Conservation (phyloP, 2,113 vertebrate species). For the Corythornis vintsioides region DNA sequence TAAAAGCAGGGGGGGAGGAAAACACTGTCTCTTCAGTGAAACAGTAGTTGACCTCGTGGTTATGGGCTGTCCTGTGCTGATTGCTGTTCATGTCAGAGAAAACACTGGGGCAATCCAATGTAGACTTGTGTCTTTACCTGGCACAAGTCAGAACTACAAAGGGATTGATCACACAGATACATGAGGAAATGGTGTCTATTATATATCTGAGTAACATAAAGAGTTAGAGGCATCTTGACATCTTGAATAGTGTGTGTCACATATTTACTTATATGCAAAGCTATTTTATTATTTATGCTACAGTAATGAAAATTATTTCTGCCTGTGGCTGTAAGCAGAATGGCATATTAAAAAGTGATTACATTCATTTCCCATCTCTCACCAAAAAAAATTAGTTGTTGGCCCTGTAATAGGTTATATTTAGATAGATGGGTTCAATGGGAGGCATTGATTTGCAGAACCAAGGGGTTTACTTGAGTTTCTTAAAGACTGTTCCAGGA, state of each 20-base stretch:
- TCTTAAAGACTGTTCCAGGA: neutral
- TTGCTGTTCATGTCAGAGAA: neutral
- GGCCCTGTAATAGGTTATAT: neutral
- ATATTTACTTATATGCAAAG: neutral
- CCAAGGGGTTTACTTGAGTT: neutral
- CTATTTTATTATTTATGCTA: neutral
- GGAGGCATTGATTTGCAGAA: neutral
- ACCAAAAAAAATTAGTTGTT: neutral
- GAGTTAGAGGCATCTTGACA: neutral
- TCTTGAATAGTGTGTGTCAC: neutral
- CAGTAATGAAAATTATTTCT: neutral
- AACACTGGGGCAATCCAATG: neutral
- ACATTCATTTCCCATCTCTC: neutral
- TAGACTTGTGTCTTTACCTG: neutral
- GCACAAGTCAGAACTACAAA: fast-evolving
- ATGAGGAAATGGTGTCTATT: neutral
- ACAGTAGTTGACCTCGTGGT: neutral
- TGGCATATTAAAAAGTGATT: neutral
- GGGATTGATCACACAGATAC: neutral
- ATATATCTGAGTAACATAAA: neutral
- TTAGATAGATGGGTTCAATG: neutral
- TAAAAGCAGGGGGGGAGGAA: neutral
- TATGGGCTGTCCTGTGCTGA: neutral
- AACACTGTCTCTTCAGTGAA: neutral
- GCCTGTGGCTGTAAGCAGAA: neutral